A percentile compares a stretch with the other conserved stretches of the same genome.
These are phyloP conservation scores for Channallabes apus DNA, from an alignment of 2,797 vertebrate genomes.

Conservation along the genomic window DNA sequence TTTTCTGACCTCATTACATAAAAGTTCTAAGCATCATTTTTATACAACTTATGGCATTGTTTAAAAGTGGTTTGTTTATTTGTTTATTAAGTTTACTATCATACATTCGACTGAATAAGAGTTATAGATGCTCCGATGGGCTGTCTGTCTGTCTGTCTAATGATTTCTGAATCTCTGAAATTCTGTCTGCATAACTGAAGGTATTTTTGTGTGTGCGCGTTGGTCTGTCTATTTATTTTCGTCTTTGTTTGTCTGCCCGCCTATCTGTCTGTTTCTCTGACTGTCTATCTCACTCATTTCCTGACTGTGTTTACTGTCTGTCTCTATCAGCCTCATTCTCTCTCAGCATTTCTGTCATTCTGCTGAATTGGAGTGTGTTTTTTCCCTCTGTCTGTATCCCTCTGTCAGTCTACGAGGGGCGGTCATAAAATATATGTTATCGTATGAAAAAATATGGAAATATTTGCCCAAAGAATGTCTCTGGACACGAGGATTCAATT, in stretches of 20 bases:
- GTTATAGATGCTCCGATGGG: background rate
- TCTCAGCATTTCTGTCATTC: background rate
- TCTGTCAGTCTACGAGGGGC: no score
- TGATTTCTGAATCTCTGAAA: background rate
- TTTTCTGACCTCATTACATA: conserved; percentile 38
- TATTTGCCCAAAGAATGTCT: no score
- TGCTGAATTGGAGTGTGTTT: background rate
- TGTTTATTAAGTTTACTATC: background rate
- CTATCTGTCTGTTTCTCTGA: background rate
- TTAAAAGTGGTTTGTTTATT: conserved; percentile 18
- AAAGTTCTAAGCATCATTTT: conserved; percentile 13
- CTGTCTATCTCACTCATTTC: background rate
- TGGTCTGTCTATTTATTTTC: background rate
- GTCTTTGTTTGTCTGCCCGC: background rate
- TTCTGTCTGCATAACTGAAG: background rate
- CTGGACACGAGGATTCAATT: no score
- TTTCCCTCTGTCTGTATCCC: background rate
- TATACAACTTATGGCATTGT: background rate
- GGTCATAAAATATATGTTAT: no score
- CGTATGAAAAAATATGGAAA: no score
- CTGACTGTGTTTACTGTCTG: background rate
- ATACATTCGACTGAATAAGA: background rate
- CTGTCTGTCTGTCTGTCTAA: background rate
- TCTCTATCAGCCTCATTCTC: background rate
- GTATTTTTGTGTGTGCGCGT: background rate